These are phyloP conservation scores for Chironomus tentans DNA, from an alignment of 2,888 invertebrate species.

Conservation along the genomic window DNA sequence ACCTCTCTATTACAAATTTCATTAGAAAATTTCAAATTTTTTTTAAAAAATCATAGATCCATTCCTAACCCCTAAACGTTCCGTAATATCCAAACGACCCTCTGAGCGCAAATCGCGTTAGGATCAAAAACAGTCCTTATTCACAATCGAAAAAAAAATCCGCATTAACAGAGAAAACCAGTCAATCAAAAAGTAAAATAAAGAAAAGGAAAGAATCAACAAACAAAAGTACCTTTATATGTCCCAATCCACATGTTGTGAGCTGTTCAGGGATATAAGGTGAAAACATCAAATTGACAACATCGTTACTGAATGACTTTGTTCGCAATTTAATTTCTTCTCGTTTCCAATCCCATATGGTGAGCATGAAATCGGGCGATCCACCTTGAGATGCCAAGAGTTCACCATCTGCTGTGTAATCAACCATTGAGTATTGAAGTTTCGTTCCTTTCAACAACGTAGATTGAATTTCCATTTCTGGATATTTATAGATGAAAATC, in stretches of 20 bases:
- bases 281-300: conserved; percentile 72
- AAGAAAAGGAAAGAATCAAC: background rate
- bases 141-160: too few relatives aligned
- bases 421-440: conserved; percentile 59
- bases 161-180: too few relatives aligned
- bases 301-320: conserved; percentile 75
- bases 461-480: conserved; percentile 62
- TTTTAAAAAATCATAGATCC: too few relatives aligned
- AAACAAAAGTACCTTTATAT: conserved; percentile 6
- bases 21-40: too few relatives aligned
- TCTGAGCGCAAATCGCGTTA: too few relatives aligned
- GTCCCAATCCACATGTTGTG: conserved; percentile 55
- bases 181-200: too few relatives aligned
- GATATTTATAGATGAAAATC: conserved; percentile 69
- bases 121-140: too few relatives aligned
- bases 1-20: too few relatives aligned
- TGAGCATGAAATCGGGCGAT: conserved; percentile 77
- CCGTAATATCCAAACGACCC: too few relatives aligned
- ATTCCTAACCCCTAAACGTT: too few relatives aligned
- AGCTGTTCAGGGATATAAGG: conserved; percentile 68
- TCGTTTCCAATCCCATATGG: conserved; percentile 80
- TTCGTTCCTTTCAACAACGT: conserved; percentile 70
- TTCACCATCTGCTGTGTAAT: conserved; percentile 72
- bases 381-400: conserved; percentile 62
- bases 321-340: conserved; percentile 66